Base-by-base conservation (phyloP, 2,888 invertebrate genomes). In the Oscheius sp. region DNA sequence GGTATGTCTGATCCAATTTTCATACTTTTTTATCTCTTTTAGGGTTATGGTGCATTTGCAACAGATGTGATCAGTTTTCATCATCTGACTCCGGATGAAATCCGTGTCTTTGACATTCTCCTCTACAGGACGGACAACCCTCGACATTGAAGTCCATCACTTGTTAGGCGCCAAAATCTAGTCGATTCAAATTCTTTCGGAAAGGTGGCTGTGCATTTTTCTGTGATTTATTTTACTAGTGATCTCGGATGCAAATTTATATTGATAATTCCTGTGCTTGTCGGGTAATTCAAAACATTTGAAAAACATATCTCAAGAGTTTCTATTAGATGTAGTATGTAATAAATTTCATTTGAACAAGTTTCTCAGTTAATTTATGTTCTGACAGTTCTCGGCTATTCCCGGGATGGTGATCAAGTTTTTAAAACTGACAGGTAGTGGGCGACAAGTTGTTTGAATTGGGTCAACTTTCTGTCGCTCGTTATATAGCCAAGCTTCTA, bases 1-100 rank as follows among this genome's bases (percentile, higher is more conserved):
- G 43, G 73, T 73, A 9, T 9, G 5, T 9, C 5, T 35, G 55
- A 25, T 9, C 6, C 41, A 25, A n/a, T 41, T 53, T 21, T 12
- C 1, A 29, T 41, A 29, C 27, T 45, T 16, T 21, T n/a, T 46
- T 59, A 12, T 58, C 3, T 25, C 5, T 69, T 80, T 52, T 59
- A 80, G 80, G 80, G 80, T 1, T 75, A 52, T 45, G 58, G 52
- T 5, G 80, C 75, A 0, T 76, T 80, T 53, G 73, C 74, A 12
- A 41, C 25, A 1, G 79, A 80, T 35, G 70, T 80, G 43, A 75
- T 80, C 63, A 69, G 71, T 0, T 77, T 79, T 64, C 80, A 80
- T 46, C 77, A 80, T 45, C 6, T 80, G 46, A 59, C 71, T 13
- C 70, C 75, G 13, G 77, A 77, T 25, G 73, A 77, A 29, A 79